Base-by-base conservation (phyloP, 1,140 invertebrate genomes). In the Drosophila orosa region DNA sequence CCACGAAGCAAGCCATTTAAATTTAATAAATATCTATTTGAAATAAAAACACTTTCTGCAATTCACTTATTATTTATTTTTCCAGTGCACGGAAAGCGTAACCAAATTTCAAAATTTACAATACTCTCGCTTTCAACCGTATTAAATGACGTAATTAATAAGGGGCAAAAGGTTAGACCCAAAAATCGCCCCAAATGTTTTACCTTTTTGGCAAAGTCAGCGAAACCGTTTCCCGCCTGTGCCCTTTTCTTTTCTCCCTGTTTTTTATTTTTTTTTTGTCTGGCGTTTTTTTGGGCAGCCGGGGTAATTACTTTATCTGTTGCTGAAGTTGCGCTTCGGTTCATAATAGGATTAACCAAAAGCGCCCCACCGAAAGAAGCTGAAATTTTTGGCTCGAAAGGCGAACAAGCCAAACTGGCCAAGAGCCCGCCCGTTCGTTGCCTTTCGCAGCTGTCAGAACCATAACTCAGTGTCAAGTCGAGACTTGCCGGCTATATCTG, bases 291-390 rank as follows among this genome's bases (percentile, higher is more conserved):
- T 73, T 60, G 27, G 68, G 48, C 50, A 47, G 84, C 67, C 57
- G 72, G 85, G 69, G 84, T 89, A 89, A 89, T 89, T 89, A 89
- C 84, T 89, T 89, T 89, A 89, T 89, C 84, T 89, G 84, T 89
- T 89, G 84, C 84, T 89, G 80, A 89, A 89, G 84, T 84, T 89
- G 84, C 80, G 83, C 58, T 84, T 78, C 81, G 75, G 61, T 65
- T 67, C 72, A 65, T 89, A 89, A 89, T 89, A 89, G 84, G 84
- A 89, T 89, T 89, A 89, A 69, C 84, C 48, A 33, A 84, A 74
- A 68, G 56, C 33, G 57, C 48, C 50, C 42, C 56, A 47, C 57
- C 48, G 39, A 57, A 66, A 67, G 65, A 62, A 56, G 57, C 37
- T 12, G 48, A 82, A 58, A 54, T 35, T 65, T 35, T 17, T 48